Evolutionary conservation across 2,888 invertebrate genomes (phyloP), one percentile per base, ranked within the genome.

Genomic region (Bibio marci): DNA sequence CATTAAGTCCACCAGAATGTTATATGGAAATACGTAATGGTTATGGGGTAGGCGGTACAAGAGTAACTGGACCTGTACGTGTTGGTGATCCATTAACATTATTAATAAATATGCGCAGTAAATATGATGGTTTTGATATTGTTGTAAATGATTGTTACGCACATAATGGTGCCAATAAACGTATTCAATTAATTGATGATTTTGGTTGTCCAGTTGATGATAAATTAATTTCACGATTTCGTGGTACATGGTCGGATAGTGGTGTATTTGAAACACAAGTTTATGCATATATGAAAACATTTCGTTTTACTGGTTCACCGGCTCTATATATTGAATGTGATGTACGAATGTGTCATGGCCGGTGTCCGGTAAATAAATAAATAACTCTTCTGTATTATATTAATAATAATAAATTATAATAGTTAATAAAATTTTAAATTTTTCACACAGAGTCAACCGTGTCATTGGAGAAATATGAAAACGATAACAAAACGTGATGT

Each of bases 1-100:
- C 90, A 1, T 65, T 91, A 38, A 86, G 86, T 46, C 91, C 91
- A 2, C 91, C 91, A 0, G 90, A 91, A 59, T 91, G 90, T 57
- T 88, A 90, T 65, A 91, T 91, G 91, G 91, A 91, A 66, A 90
- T 91, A 52, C 70, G 88, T 46, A 78, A 86, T 48, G 91, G 91
- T 17, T 91, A 88, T 58, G 87, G 88, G 12, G 83, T 86, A 7
- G 72, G 73, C 26, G 90, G 91, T 35, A 80, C 80, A 31, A 64
- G 88, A 38, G 85, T 90, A 1, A 74, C 83, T 1, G 88, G 88
- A 4, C 88, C 91, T 2, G 90, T 91, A 28, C 71, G 88, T 5
- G 90, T 91, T 15, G 91, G 91, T 1, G 91, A 91, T 60, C 90
- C 91, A 0, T 67, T 91, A 33, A 91, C 91, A 1, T 65, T 91